A percentile compares a stretch with the other conserved stretches of the same genome.
Evolutionary conservation across 2,113 vertebrate genomes (phyloP).

Genomic region (rat (Rattus norvegicus)): GRCr8 NC_086022.1:16497501-16498000

Average conservation of each 20-base stretch:
- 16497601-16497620: background rate
- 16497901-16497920: background rate
- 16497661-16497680: background rate
- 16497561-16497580: background rate
- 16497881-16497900: background rate
- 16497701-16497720: background rate
- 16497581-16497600: background rate
- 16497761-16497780: background rate
- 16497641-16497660: background rate
- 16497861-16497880: background rate
- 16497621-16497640: background rate
- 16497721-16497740: background rate
- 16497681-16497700: background rate
- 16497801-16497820: background rate
- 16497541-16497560: background rate
- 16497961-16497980: background rate
- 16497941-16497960: background rate
- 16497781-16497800: background rate
- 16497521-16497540: too few relatives aligned
- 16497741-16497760: background rate
- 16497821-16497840: background rate
- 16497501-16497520: too few relatives aligned
- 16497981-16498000: background rate
- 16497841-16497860: background rate
- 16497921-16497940: background rate